Conservation (phyloP, 2,113 vertebrate genomes). For the Poeciliopsis retropinna region DNA sequence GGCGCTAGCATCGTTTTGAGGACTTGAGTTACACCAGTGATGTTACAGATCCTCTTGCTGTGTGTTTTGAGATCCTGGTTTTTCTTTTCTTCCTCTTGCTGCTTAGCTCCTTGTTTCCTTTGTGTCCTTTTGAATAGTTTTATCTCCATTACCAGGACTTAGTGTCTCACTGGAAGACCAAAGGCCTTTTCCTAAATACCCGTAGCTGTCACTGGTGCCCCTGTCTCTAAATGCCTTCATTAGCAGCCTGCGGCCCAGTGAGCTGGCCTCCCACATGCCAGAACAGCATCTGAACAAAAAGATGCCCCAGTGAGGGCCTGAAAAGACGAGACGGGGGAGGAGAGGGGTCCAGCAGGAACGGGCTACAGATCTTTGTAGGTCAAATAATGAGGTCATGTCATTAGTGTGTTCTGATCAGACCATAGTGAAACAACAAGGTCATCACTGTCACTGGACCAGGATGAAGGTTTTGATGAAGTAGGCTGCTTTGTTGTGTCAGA, state of each 20-base stretch:
- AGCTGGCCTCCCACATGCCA: slow-evolving; percentile 17
- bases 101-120: slow-evolving; percentile 35
- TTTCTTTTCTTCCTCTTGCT: no score
- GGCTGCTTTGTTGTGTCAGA: slow-evolving; percentile 60
- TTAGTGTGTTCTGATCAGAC: slow-evolving; percentile 73
- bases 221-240: slow-evolving; percentile 60
- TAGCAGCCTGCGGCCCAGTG: slow-evolving; percentile 44
- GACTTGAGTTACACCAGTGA: no score
- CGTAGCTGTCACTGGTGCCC: slow-evolving; percentile 25
- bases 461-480: slow-evolving; percentile 47
- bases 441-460: slow-evolving; percentile 43
- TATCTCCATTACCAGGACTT: slow-evolving; percentile 50
- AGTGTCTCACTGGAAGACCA: slow-evolving; percentile 52
- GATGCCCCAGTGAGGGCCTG: slow-evolving; percentile 54
- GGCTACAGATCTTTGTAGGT: slow-evolving; percentile 74
- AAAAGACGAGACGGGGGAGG: slow-evolving; percentile 13
- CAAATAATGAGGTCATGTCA: slow-evolving; percentile 77
- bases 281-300: slow-evolving; percentile 55
- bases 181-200: slow-evolving; percentile 56
- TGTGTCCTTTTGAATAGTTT: slow-evolving; percentile 51
- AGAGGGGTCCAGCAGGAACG: slow-evolving; percentile 19
- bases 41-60: not conserved
- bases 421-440: slow-evolving; percentile 52
- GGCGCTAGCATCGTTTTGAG: no score
- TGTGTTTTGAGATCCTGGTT: not conserved